A percentile compares a stretch with the other conserved stretches of the same genome.
Evolutionary conservation across 2,888 invertebrate species (phyloP).

Genomic region (Scaptomyza flava): DNA sequence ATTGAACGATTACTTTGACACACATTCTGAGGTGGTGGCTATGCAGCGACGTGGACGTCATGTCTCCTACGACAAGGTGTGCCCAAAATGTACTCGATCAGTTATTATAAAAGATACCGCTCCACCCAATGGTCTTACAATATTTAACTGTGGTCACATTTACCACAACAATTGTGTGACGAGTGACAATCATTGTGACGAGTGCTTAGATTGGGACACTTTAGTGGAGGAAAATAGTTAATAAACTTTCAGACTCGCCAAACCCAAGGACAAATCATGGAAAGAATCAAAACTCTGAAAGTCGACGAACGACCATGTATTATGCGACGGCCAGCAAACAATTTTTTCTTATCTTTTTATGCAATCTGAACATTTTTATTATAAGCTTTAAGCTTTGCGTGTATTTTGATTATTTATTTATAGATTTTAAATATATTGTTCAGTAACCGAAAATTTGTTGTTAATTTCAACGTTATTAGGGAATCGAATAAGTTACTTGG

Average conservation of each 20-base stretch:
- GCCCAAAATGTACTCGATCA: constrained; percentile 91
- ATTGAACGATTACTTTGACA: constrained; percentile 94
- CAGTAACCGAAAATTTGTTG: constrained; percentile 2
- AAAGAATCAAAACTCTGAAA: constrained; percentile 33
- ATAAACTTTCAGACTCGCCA: background rate
- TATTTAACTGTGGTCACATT: constrained; percentile 95
- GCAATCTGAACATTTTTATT: constrained; percentile 29
- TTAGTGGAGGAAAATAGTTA: constrained; percentile 25
- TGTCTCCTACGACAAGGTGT: constrained; percentile 89
- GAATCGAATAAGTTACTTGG: background rate
- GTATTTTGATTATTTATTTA: constrained; percentile 43
- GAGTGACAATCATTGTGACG: constrained; percentile 83
- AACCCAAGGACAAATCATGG: constrained; percentile 18
- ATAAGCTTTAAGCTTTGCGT: constrained; percentile 43
- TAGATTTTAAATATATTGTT: constrained; percentile 34
- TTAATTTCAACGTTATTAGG: background rate
- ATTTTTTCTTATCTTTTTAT: constrained; percentile 23
- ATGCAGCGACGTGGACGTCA: constrained; percentile 92
- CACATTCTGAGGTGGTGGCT: constrained; percentile 92
- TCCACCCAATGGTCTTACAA: constrained; percentile 89
- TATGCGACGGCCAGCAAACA: constrained; percentile 10
- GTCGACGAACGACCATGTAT: constrained; percentile 17
- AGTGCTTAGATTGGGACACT: constrained; percentile 52
- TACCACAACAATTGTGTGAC: constrained; percentile 93
- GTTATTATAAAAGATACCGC: constrained; percentile 90